A percentile compares a stretch with the other conserved stretches of the same genome.
Conservation (phyloP, 2,797 vertebrate species). For the Poecile montanus region DNA sequence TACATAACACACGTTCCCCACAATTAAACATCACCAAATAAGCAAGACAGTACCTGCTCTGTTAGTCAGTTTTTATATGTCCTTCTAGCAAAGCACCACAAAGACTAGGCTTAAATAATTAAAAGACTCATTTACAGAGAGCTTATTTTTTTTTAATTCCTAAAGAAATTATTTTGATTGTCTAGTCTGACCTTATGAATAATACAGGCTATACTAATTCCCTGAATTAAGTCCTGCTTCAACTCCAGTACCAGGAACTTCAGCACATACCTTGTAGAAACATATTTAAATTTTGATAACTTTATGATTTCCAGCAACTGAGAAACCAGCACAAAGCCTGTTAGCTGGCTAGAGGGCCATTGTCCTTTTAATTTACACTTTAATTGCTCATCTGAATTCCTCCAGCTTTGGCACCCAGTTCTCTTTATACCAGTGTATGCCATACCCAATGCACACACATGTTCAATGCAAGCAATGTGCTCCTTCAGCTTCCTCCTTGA, state of each 20-base stretch:
- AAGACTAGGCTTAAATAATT: conserved; percentile 18
- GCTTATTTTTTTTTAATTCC: neutral
- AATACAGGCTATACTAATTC: conserved; percentile 22
- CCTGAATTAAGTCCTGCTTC: neutral
- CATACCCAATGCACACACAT: rapidly evolving
- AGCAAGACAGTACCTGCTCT: neutral
- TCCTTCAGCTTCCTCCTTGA: neutral
- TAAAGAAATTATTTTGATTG: conserved; percentile 25
- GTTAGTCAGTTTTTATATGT: neutral
- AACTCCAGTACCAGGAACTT: neutral
- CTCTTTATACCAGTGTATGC: neutral
- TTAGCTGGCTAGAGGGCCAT: neutral
- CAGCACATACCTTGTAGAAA: neutral
- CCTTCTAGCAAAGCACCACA: neutral
- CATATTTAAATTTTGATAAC: neutral
- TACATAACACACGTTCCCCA: rapidly evolving
- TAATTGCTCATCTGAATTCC: neutral
- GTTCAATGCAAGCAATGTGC: neutral
- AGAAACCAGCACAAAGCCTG: neutral
- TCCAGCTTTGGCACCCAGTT: neutral
- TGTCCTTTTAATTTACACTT: neutral
- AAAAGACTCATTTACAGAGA: neutral
- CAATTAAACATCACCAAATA: neutral
- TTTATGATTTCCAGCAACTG: neutral
- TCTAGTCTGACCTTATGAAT: conserved; percentile 23